Evolutionary conservation across 2,113 vertebrate genomes (phyloP), one percentile per base, ranked within the genome.

Genomic region (Climacteris rufus): DNA sequence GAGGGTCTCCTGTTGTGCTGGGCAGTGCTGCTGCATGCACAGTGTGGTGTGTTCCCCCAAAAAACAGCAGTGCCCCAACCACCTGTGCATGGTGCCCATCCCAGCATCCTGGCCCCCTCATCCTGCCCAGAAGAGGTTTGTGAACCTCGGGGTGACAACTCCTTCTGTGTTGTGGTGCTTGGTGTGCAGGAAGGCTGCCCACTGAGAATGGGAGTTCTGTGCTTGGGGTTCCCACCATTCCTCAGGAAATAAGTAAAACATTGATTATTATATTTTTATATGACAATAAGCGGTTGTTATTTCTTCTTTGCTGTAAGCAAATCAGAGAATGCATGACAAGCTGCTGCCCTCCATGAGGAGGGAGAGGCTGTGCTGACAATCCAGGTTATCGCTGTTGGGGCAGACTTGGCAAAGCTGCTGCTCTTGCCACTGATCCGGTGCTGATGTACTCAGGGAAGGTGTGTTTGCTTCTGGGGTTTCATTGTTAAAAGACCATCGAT

Each of bases 401-500:
- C 59, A 65, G 54, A 24, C 57, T 21, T 2, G 2, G 35, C 33
- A 60, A 15, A 0, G 1, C 7, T 27, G 35, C 60, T 8, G 23
- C 30, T 77, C 9, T 63, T 4, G 2, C 25, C 53, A 21, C 45
- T 52, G 28, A 56, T 89, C n/a, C 7, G 6, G 50, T 69, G 59
- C 39, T 0, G 13, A 44, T n/a, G 75, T 10, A 53, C 59, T 61
- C 53, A 27, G 68, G 54, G 83, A 77, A 95, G 70, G 42, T 63
- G 33, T 1, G 2, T 56, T 88, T 10, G 3, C 42, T 93, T 90
- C 75, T 87, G 63, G 70, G 35, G 25, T 69, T 77, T 92, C 3
- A 1, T 33, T 88, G 75, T 86, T 92, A 80, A 90, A 96, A 95
- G 79, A n/a, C 74, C 76, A 80, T 68, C 1, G 15, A 94, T 75